Evolutionary conservation across 2,888 invertebrate species (phyloP).

Genomic region (Philereme vetulata): DNA sequence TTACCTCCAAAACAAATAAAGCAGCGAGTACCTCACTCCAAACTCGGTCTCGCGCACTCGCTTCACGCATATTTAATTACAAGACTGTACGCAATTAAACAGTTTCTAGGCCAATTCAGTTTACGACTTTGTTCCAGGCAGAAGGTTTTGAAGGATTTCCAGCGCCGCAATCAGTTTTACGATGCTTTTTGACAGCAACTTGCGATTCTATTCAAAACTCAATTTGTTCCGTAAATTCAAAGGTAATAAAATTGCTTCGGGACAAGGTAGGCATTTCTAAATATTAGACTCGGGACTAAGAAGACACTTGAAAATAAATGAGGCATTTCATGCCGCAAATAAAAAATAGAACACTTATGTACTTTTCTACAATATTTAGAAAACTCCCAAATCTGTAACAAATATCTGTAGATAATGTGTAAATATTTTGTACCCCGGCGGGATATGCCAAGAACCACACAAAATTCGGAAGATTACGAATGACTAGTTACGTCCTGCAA

Average conservation of each 20-base stretch:
- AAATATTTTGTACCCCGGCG: too few species aligned
- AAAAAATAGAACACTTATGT: too few species aligned
- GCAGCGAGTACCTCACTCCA: slow-evolving; percentile 33
- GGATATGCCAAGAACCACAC: too few species aligned
- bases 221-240: slow-evolving; percentile 41
- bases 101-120: slow-evolving; percentile 69
- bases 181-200: slow-evolving; percentile 67
- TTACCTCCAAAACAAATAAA: slow-evolving; percentile 31
- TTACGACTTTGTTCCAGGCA: slow-evolving; percentile 53
- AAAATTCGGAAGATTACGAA: too few species aligned
- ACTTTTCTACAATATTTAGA: too few species aligned
- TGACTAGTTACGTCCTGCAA: too few species aligned
- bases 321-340: too few species aligned
- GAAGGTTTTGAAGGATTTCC: slow-evolving; percentile 52
- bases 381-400: too few species aligned
- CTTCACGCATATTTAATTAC: slow-evolving; percentile 64
- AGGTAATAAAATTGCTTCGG: slow-evolving; percentile 16
- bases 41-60: slow-evolving; percentile 46
- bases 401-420: too few species aligned
- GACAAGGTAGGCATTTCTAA: background rate
- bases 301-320: too few species aligned
- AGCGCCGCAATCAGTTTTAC: slow-evolving; percentile 72
- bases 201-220: slow-evolving; percentile 61
- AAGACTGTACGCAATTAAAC: slow-evolving; percentile 67
- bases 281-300: background rate